Evolutionary conservation across 35 echinoderm and acorn worm genomes (phyloP), one percentile per base, ranked within the genome.

Genomic region (Eucidaris tribuloides): DNA sequence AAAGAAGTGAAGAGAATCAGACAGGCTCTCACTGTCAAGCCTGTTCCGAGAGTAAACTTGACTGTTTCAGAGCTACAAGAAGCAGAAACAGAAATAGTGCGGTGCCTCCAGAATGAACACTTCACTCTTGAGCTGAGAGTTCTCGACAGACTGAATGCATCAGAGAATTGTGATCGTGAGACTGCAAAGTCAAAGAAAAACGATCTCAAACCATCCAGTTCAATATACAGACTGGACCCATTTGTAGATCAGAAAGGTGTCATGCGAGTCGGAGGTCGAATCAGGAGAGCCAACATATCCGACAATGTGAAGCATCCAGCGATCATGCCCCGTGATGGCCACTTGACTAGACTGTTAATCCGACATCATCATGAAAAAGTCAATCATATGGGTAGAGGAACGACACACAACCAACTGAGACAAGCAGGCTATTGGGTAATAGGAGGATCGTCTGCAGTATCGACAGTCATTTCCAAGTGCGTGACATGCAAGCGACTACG

Each of bases 351-450:
- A 58, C 77, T 96, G 50, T 17, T 91, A 40, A 82, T 96, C 33
- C 72, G 70, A 27, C 82, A 96, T 35, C 88, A 66, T 66, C 93
- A 96, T 78, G 79, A 83, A 14, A 90, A 58, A 36, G 46, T 79
- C 22, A 31, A 65, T 15, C 87, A 86, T 64, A 83, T 81, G 65
- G 92, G 87, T 28, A 65, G 92, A 86, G 77, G 92, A 13, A 61
- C 79, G 24, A 96, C 87, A 20, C 59, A 66, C 11, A 86, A 96
- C 39, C 71, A 84, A 46, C 60, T 96, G 25, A 19, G 83, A 17
- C 71, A 79, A 15, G 83, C n/a, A 25, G 90, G 93, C 23, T 96
- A 82, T 32, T 96, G 93, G 93, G 76, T 96, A 0, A 84, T 96
- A 25, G 84, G 93, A 9, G 36, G 84, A 1, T 79, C 50, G 23